Base-by-base conservation (phyloP, 2,888 invertebrate species). In the Eristalis tenax region DNA sequence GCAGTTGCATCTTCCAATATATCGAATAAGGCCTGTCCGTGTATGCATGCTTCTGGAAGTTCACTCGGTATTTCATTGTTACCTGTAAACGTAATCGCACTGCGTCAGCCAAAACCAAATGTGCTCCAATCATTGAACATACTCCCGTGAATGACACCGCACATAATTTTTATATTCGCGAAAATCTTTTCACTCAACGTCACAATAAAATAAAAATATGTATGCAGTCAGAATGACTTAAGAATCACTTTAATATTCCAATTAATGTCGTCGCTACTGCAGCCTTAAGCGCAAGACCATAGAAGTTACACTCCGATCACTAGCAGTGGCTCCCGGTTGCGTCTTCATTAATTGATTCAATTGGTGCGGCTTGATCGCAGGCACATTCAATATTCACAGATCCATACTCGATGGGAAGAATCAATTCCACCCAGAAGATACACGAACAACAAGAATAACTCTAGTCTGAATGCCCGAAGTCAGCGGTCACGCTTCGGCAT, bases 401-500 rank as follows among this genome's bases (percentile, higher is more conserved):
- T 59, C 59, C 15, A 13, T 18, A 18, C 18, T n/a, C 8, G 18
- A 18, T 8, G n/a, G 18, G 50, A 18, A n/a, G 4, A 43, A n/a
- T 43, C 43, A 43, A 43, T 43, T 43, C 6, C n/a, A n/a, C 5
- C 4, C n/a, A 8, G 18, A 50, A 50, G 50, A 50, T 50, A 50
- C 18, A 59, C 15, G 5, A 23, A 26, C 10, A 23, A 23, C 10
- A 13, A 26, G 26, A 26, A 26, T 5, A 23, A 59, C 59, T 26
- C 59, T 8, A 23, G 22, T 10, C 23, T 10, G 4, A 57, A 22
- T 23, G 22, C 4, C 1, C 57, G 13, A 23, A 23, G 57, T 22
- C 23, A 59, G 26, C 26, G 22, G 70, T 38, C 38, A 70, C 70
- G 38, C 22, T 59, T 70, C 15, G 70, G 38, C 59, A 38, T 70